Base-by-base conservation (phyloP, 2,113 vertebrate species). In the Hydrochoerus hydrochaeris region DNA sequence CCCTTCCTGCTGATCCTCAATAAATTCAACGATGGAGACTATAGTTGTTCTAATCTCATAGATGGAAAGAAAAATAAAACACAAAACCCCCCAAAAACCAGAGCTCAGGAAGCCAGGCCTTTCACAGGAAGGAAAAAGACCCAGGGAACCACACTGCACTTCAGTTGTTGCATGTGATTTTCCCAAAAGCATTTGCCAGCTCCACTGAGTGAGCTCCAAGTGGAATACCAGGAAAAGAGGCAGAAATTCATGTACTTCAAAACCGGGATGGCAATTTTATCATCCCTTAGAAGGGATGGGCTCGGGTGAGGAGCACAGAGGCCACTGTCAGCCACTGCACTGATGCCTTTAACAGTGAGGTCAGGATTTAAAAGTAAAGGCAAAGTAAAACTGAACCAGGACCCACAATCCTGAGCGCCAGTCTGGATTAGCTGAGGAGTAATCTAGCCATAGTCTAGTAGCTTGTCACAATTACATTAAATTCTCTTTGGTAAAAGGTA, bases 151-250 rank as follows among this genome's bases (percentile, higher is more conserved):
- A 1, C 12, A 28, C 10, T 82, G n/a, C 62, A 44, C 46, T 20
- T 73, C 11, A 41, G 16, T 41, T n/a, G 57, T 22, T 69, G 8
- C 0, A 0, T 22, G 38, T 3, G 17, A 41, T 46, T 71, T 85
- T 63, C 3, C 26, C 2, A 30, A 12, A 3, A 65, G 7, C 2
- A 58, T n/a, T 13, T 32, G 12, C 6, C 24, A 20, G 12, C 30
- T 54, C 32, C 4, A 57, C 11, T 32, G 0, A 6, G 46, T 3
- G 19, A 1, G 8, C 41, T 22, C n/a, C 4, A 30, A 3, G 30
- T 13, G 7, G 35, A 28, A 58, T 13, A 52, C 38, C 12, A 24
- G 46, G 57, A 67, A 46, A 24, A 57, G 83, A 60, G 63, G 19
- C 38, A 26, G 60, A 60, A 3, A 24, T 54, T 17, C 24, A 10